phyloP scores from a whole-genome alignment of 2,888 invertebrate genomes.

The Nomada lathburiana region DNA sequence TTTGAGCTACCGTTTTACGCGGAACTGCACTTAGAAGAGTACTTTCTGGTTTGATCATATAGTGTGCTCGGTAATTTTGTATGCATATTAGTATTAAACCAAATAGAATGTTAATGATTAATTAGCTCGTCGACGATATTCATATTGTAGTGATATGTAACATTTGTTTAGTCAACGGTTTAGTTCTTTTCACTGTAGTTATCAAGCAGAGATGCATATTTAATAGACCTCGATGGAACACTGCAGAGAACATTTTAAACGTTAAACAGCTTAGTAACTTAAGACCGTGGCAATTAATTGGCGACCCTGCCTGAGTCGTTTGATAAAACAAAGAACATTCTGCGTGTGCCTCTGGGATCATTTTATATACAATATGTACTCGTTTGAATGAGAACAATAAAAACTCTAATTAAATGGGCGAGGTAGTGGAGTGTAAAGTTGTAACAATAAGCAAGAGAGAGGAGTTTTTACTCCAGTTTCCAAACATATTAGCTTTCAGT shows the following conservation, averaged over 20 bases:
- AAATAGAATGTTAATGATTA: too few relatives aligned
- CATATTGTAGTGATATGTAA: too few relatives aligned
- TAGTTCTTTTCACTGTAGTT: too few relatives aligned
- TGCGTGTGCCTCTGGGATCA: conserved; percentile 10
- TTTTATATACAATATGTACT: conserved; percentile 17
- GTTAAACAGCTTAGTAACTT: conserved; percentile 57
- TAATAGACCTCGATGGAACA: conserved; percentile 36
- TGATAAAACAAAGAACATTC: conserved; percentile 32
- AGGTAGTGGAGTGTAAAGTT: neutral
- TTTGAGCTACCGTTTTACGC: neutral
- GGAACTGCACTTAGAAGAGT: too few relatives aligned
- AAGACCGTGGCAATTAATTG: conserved; percentile 53
- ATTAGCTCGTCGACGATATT: too few relatives aligned
- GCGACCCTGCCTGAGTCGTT: conserved; percentile 31
- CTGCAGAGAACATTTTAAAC: conserved; percentile 32
- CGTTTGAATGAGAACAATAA: conserved; percentile 27
- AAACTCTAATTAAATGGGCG: conserved; percentile 16
- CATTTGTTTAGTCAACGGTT: too few relatives aligned
- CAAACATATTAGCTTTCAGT: too few relatives aligned
- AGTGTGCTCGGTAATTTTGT: neutral
- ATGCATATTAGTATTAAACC: too few relatives aligned
- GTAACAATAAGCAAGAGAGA: neutral
- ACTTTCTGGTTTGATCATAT: neutral
- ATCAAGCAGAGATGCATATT: neutral
- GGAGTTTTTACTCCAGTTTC: neutral